Evolutionary conservation across 2,888 invertebrate species (phyloP), one percentile per base, ranked within the genome.

Genomic region (Elegia similella): DNA sequence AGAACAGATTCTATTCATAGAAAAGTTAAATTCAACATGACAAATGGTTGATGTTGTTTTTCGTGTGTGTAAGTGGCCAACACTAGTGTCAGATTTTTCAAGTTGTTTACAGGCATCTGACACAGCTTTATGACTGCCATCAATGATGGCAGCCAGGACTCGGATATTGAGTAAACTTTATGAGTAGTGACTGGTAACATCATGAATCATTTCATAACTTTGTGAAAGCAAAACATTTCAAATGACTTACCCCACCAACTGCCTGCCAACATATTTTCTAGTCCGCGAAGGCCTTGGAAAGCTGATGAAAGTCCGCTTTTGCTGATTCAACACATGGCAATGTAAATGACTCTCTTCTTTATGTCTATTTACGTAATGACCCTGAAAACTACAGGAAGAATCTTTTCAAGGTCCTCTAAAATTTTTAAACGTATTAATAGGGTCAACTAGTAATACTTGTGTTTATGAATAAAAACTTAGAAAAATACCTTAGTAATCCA

Each of bases 201-300:
- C 8, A 12, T 34, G 23, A 34, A 38, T 38, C 10, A 38, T 38
- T 34, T 8, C 34, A 12, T 34, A 12, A 6, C 34, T 34, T 12
- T 38, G 38, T 38, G 38, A 38, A 38, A 38, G 12, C n/a, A 38
- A 2, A 1, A 38, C 12, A 34, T 7, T 34, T n/a, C 58, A 42
- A 23, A 23, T 42, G 34, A 84, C 92, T 91, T 86, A 96, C 96
- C 96, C 96, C 62, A 96, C 93, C 59, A 96, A 82, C 82, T 96
- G 95, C 72, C 95, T 93, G 61, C 95, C 95, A 72, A 93, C 91
- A 73, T 95, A 96, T 72, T 94, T 93, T 70, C 95, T 94, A 58
- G 92, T 94, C 65, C 88, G 86, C 59, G 80, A 92, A 55, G 84
- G 77, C 63, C 79, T 80, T 8, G 88, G 69, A 57, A 89, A 81